These are phyloP conservation scores for Dorcus parallelipipedus DNA, from an alignment of 2,888 invertebrate genomes.

Conservation along the genomic window DNA sequence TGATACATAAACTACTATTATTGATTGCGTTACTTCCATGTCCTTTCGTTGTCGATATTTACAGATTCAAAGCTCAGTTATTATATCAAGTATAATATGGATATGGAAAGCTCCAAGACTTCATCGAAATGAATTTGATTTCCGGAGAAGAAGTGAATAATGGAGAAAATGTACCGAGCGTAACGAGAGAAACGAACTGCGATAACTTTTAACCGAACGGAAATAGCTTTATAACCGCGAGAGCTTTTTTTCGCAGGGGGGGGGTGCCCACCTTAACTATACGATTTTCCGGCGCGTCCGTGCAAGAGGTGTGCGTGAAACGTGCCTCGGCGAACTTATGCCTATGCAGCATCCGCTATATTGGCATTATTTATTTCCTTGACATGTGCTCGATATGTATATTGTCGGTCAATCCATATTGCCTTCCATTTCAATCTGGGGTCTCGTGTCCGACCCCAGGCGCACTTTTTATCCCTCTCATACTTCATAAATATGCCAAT, in stretches of 20 bases:
- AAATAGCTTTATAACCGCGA: slow-evolving; percentile 36
- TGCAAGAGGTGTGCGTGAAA: slow-evolving; percentile 32
- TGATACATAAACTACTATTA: no score
- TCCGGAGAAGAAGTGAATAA: neutral
- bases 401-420: slow-evolving; percentile 48
- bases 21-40: no score
- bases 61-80: no score
- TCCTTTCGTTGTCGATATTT: no score
- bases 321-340: slow-evolving; percentile 34
- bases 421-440: slow-evolving; percentile 34
- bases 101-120: no score
- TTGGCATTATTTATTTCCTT: slow-evolving; percentile 48
- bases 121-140: neutral
- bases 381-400: slow-evolving; percentile 50
- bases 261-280: slow-evolving; percentile 9
- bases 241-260: slow-evolving; percentile 24
- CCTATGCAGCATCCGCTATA: slow-evolving; percentile 38
- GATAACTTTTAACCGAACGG: slow-evolving; percentile 27
- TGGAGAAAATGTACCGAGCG: neutral
- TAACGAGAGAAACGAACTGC: slow-evolving; percentile 25
- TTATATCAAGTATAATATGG: no score
- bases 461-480: slow-evolving; percentile 35
- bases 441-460: slow-evolving; percentile 20
- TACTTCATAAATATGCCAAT: slow-evolving; percentile 44
- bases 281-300: slow-evolving; percentile 23